Percentiles rank a stretch among this genome's conserved stretches.
Conservation (phyloP, 2,797 vertebrate species). For the Australoheros facetus region DNA sequence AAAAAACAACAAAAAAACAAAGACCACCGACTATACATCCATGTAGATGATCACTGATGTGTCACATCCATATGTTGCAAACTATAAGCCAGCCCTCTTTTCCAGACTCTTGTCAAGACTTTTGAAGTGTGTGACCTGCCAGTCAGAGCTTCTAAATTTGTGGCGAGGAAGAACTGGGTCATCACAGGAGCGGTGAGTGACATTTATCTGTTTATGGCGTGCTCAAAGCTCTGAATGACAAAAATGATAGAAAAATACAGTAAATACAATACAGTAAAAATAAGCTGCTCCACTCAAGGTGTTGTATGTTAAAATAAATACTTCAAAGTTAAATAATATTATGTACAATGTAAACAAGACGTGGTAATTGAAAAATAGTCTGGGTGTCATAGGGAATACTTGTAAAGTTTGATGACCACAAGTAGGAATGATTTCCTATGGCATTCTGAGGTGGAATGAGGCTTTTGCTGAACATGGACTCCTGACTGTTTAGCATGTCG, state of each 20-base stretch:
- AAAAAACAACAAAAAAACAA: neutral
- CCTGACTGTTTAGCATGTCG: neutral
- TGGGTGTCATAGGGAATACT: too few relatives aligned
- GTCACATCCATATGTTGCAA: neutral
- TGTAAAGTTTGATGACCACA: too few relatives aligned
- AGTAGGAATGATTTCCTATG: too few relatives aligned
- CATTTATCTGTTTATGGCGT: neutral
- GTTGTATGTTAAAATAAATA: neutral
- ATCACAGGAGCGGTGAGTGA: slow-evolving; percentile 95
- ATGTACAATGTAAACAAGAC: neutral
- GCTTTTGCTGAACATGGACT: neutral
- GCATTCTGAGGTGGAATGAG: too few relatives aligned
- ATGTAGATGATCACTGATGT: neutral
- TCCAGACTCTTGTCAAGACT: slow-evolving; percentile 95
- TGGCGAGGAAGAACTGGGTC: slow-evolving; percentile 98
- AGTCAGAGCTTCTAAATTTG: slow-evolving; percentile 96
- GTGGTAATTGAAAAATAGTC: neutral
- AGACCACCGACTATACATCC: neutral
- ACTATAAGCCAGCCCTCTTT: neutral
- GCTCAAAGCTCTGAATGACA: neutral
- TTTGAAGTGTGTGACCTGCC: slow-evolving; percentile 98
- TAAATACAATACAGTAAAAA: too few relatives aligned
- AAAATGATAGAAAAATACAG: too few relatives aligned
- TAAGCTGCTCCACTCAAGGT: neutral
- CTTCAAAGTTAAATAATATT: neutral